A percentile compares a stretch with the other conserved stretches of the same genome.
phyloP scores from a whole-genome alignment of 2,113 vertebrate species.

The Ammospiza nelsoni region DNA sequence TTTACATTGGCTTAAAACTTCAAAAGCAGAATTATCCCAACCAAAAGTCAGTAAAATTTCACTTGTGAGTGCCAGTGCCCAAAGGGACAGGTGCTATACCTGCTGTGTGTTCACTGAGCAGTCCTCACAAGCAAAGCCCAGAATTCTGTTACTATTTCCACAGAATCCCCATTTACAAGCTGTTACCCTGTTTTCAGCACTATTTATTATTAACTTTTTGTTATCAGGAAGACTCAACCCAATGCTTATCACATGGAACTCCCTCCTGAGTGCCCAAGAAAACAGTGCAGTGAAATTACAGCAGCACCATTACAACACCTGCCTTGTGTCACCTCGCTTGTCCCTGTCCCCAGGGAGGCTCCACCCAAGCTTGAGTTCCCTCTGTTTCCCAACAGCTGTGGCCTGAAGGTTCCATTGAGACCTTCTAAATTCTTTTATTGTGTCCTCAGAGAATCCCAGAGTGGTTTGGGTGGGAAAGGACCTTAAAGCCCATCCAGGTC shows the following conservation, averaged over 20 bases:
- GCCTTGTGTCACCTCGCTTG: neutral
- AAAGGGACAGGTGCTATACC: accelerated
- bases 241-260: neutral
- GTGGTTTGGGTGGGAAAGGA: neutral
- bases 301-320: accelerated
- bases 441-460: neutral
- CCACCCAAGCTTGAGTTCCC: neutral
- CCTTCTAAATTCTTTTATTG: too few relatives aligned
- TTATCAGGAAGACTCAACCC: neutral
- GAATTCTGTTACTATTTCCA: neutral
- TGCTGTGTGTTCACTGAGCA: neutral
- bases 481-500: neutral
- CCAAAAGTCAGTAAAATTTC: neutral
- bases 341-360: neutral
- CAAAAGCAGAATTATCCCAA: neutral
- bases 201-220: neutral
- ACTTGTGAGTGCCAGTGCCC: neutral
- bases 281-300: neutral
- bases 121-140: neutral
- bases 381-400: neutral
- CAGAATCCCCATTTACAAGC: neutral
- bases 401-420: neutral
- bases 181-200: neutral
- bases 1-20: neutral
- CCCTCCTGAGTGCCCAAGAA: neutral